These are phyloP conservation scores for Halcyon smyrnensis DNA, from an alignment of 2,797 vertebrate genomes.

Conservation along the genomic window DNA sequence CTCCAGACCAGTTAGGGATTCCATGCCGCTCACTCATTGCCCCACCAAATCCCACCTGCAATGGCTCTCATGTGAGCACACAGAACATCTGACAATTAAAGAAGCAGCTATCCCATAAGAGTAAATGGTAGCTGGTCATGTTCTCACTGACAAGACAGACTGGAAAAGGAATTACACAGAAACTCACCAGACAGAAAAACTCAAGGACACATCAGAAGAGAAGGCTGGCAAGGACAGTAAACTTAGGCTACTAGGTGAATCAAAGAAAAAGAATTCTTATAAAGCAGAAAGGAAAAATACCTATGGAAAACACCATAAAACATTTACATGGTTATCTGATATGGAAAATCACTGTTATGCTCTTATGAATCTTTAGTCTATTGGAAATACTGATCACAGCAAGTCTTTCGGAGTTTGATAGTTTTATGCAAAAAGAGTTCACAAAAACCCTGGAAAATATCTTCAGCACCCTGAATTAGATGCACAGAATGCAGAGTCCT, in stretches of 20 bases:
- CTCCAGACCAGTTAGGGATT: not conserved
- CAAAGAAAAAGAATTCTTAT: not conserved
- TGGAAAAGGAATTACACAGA: not conserved
- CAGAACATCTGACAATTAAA: not conserved
- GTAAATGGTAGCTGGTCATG: not conserved
- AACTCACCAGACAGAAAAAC: not conserved
- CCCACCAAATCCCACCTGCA: not conserved
- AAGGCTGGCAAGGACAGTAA: not conserved
- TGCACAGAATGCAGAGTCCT: not conserved
- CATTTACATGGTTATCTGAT: not conserved
- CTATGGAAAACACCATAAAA: not conserved
- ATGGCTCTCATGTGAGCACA: not conserved
- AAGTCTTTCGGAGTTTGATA: not conserved
- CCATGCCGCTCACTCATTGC: fast-evolving
- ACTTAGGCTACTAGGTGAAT: not conserved
- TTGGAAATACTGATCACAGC: not conserved
- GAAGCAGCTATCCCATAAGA: not conserved
- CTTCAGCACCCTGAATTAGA: not conserved
- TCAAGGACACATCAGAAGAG: not conserved
- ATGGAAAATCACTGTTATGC: not conserved
- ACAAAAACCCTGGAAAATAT: not conserved
- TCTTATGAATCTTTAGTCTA: not conserved
- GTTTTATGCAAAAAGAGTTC: not conserved
- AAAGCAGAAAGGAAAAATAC: not conserved
- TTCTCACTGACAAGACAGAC: not conserved